A percentile compares a stretch with the other conserved stretches of the same genome.
phyloP scores from a whole-genome alignment of 2,888 invertebrate species.

The Fissipunctia ypsillon region DNA sequence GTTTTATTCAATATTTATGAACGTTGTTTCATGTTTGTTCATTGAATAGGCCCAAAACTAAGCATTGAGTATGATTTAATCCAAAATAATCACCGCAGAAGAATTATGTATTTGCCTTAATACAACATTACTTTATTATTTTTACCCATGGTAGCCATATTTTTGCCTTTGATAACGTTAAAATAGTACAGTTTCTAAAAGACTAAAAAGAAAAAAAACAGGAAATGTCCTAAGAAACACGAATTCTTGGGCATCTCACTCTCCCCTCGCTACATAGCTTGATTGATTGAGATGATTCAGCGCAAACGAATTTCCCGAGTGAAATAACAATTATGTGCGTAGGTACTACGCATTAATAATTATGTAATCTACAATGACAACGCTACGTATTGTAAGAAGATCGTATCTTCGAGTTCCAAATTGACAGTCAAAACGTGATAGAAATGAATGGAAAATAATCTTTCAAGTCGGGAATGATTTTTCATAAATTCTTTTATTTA shows the following conservation, averaged over 20 bases:
- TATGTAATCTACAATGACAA: constrained; percentile 71
- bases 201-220: too few relatives aligned
- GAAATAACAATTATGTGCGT: constrained; percentile 78
- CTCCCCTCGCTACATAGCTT: constrained; percentile 71
- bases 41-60: background rate
- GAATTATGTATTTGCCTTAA: too few relatives aligned
- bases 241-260: constrained; percentile 47
- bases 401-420: constrained; percentile 16
- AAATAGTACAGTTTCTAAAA: too few relatives aligned
- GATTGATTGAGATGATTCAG: constrained; percentile 84
- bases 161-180: too few relatives aligned
- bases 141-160: too few relatives aligned
- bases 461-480: too few relatives aligned
- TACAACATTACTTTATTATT: too few relatives aligned
- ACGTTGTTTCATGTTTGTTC: background rate
- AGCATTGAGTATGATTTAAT: too few relatives aligned
- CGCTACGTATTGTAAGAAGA: constrained; percentile 13
- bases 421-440: constrained; percentile 4
- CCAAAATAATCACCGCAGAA: too few relatives aligned
- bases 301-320: constrained; percentile 73
- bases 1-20: constrained; percentile 30
- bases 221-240: constrained; percentile 27
- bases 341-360: constrained; percentile 75
- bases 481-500: too few relatives aligned
- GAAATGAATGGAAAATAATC: background rate